Percentiles rank a stretch among this genome's conserved stretches.
Evolutionary conservation across 2,113 vertebrate species (phyloP).

Genomic region (Ciconia maguari): DNA sequence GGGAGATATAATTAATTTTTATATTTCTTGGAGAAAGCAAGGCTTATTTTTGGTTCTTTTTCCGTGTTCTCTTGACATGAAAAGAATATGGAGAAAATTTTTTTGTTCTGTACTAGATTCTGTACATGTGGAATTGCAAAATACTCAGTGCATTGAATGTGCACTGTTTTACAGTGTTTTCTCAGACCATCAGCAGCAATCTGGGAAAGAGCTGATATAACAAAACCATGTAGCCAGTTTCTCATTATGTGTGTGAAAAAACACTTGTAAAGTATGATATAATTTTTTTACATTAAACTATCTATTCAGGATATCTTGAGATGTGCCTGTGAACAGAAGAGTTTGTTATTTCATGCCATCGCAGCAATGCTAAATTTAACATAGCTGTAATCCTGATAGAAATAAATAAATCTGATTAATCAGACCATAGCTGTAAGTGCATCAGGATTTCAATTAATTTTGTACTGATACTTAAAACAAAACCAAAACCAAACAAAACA

Average conservation of each 20-base stretch:
- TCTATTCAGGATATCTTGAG: background rate
- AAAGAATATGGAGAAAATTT: background rate
- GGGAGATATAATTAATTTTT: background rate
- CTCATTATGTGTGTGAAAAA: background rate
- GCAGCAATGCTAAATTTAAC: background rate
- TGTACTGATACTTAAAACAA: background rate
- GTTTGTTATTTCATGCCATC: background rate
- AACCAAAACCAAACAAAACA: background rate
- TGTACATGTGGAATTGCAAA: background rate
- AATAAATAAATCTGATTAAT: constrained; percentile 17
- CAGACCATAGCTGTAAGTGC: background rate
- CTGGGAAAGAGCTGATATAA: background rate
- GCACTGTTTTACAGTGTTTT: background rate
- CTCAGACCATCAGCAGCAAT: background rate
- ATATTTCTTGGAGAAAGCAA: background rate
- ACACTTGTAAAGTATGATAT: background rate
- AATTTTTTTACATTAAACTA: background rate
- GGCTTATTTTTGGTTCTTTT: background rate
- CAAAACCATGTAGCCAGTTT: background rate
- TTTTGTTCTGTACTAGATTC: background rate
- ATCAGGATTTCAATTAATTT: background rate
- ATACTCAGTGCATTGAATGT: background rate
- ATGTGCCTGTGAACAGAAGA: background rate
- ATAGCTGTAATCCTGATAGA: background rate
- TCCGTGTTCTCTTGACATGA: background rate